Base-by-base conservation (phyloP, 2,797 vertebrate genomes). In the Botia almorhae region DNA sequence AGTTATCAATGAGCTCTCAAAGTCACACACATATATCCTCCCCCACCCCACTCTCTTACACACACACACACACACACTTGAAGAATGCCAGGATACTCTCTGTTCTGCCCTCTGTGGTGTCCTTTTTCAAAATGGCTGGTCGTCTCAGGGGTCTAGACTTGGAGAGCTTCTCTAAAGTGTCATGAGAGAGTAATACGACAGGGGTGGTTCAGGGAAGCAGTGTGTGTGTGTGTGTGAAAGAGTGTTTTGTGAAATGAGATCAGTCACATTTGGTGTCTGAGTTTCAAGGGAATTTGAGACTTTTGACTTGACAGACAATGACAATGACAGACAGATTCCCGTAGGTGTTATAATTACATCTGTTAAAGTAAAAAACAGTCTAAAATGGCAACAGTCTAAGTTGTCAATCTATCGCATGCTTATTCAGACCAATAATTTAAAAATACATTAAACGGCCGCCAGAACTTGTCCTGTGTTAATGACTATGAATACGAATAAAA, bases 241-340 rank as follows among this genome's bases (percentile, higher is more conserved):
- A 39, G 6, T 85, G 89, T 82, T 78, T 61, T 81, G 67, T 83
- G 58, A 84, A 83, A 86, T 74, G 67, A 69, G 73, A 86, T 84
- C 73, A 70, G 80, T 56, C 48, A 74, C 76, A 82, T 75, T 82
- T 82, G 82, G 53, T 73, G 65, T 81, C 74, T 63, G 71, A 60
- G 13, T 81, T 79, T 81, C 67, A 6, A 46, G 61, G 78, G 76
- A 67, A 72, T 51, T 56, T 48, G 8, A 51, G 56, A 83, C 68
- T 71, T 33, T 71, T 16, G 61, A 78, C 80, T 83, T 75, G 36
- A 61, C 11, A 50, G 75, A 77, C 51, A 69, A 67, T 71, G 76
- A 78, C 23, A 78, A 21, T 48, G 51, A 56, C 29, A 29, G 56
- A 71, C 11, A 10, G 58, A 78, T 60, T 61, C 2, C n/a, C 29